phyloP scores from a whole-genome alignment of 2,797 vertebrate species.

The Acanthornis magna region DNA sequence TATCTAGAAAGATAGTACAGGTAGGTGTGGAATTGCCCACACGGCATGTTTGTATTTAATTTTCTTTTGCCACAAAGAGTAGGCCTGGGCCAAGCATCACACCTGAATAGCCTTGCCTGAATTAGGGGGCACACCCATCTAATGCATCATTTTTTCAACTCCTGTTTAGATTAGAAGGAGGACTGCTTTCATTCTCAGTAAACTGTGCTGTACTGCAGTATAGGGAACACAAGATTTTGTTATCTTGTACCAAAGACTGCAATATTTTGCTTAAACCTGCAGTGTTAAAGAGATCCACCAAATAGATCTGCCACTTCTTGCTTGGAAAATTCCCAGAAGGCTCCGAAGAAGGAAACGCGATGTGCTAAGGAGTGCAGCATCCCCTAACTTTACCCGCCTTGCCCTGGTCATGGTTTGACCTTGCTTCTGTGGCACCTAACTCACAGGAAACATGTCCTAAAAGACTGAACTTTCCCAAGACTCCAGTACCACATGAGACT shows the following conservation, averaged over 20 bases:
- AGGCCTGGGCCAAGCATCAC: background rate
- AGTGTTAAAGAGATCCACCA: background rate
- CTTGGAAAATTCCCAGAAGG: background rate
- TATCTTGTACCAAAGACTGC: background rate
- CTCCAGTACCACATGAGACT: background rate
- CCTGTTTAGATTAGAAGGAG: background rate
- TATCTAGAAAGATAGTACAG: background rate
- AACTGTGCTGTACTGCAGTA: background rate
- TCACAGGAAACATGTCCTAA: background rate
- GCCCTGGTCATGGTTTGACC: background rate
- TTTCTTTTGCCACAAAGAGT: background rate
- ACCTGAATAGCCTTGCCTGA: background rate
- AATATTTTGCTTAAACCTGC: background rate
- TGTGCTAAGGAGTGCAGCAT: background rate
- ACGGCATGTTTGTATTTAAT: rapidly evolving
- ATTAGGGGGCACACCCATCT: background rate
- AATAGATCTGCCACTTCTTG: background rate
- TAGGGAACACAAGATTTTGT: background rate
- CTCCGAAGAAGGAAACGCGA: background rate
- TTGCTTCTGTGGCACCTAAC: background rate
- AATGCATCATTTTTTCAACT: background rate
- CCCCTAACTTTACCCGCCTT: rapidly evolving
- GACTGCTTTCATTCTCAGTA: background rate
- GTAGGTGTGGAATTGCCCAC: background rate
- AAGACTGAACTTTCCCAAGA: background rate